These are phyloP conservation scores for Scolanthus callimorphus DNA, from an alignment of 92 coral and sea anemone genomes.

Conservation along the genomic window DNA sequence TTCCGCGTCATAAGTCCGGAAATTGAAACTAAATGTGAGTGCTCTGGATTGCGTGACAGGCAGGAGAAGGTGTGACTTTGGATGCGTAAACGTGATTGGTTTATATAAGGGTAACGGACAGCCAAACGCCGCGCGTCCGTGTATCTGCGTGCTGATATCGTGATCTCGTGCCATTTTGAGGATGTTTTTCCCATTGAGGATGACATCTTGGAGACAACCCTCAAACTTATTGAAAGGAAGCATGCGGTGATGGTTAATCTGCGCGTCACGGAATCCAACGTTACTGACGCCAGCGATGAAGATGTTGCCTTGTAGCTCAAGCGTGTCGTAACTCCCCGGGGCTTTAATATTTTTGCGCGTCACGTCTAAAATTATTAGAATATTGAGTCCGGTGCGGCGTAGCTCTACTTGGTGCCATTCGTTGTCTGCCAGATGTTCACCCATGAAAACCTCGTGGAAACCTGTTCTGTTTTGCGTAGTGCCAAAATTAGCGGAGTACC, in stretches of 20 bases:
- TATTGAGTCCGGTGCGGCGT: constrained; percentile 16
- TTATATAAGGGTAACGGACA: constrained; percentile 22
- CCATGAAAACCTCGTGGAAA: constrained; percentile 43
- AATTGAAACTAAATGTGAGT: constrained; percentile 56
- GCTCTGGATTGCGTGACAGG: constrained; percentile 15
- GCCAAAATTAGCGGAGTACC: constrained; percentile 63
- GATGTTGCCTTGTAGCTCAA: constrained; percentile 46
- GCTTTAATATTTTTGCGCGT: neutral
- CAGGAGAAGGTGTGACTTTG: constrained; percentile 59
- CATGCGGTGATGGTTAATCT: constrained; percentile 8
- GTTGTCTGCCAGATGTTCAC: constrained; percentile 69
- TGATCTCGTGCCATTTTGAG: constrained; percentile 31
- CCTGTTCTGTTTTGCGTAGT: constrained; percentile 36
- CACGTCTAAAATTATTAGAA: constrained; percentile 37
- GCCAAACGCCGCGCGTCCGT: constrained; percentile 34
- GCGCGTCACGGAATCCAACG: constrained; percentile 18
- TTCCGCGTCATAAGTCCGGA: constrained; percentile 71
- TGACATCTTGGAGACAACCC: constrained; percentile 74
- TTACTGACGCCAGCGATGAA: constrained; percentile 62
- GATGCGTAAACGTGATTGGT: constrained; percentile 61
- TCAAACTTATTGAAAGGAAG: constrained; percentile 51
- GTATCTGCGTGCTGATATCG: constrained; percentile 11
- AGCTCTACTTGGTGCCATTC: constrained; percentile 83
- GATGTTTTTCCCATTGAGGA: constrained; percentile 29
- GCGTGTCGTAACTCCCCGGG: constrained; percentile 45